Conservation (phyloP, 2,888 invertebrate species). For the Standfussiana lucernea region DNA sequence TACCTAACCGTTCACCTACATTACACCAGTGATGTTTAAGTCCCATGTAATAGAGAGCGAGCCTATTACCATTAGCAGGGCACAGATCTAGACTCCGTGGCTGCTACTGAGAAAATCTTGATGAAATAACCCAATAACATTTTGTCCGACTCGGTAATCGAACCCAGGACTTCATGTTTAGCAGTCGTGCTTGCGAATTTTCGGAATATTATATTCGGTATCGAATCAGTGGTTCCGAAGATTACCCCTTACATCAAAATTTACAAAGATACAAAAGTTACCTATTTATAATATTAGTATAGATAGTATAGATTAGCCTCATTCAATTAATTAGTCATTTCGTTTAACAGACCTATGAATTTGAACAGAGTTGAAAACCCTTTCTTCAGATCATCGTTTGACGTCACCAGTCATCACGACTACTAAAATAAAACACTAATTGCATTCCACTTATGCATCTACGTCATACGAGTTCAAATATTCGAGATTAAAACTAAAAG, state of each 20-base stretch:
- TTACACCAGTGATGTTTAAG: background rate
- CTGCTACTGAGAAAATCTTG: background rate
- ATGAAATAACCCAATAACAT: background rate
- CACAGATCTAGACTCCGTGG: background rate
- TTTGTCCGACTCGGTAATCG: background rate
- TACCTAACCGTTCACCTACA: background rate
- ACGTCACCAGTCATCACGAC: slow-evolving; percentile 11
- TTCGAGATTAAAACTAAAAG: background rate
- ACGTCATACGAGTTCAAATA: slow-evolving; percentile 37
- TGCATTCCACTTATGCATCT: slow-evolving; percentile 25
- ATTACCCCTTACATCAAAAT: background rate
- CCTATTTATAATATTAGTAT: background rate
- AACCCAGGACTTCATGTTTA: no score
- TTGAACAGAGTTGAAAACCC: background rate
- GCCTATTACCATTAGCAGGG: background rate
- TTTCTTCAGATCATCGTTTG: slow-evolving; percentile 6
- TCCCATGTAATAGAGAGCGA: background rate
- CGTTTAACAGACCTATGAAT: background rate
- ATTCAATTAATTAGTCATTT: background rate
- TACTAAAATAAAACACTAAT: slow-evolving; percentile 6
- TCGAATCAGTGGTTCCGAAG: no score
- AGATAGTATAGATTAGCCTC: background rate
- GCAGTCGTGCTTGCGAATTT: no score
- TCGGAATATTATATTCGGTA: no score
- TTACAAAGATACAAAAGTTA: background rate